Conservation (phyloP, 2,113 vertebrate genomes). For the Nesospiza acunhae region DNA sequence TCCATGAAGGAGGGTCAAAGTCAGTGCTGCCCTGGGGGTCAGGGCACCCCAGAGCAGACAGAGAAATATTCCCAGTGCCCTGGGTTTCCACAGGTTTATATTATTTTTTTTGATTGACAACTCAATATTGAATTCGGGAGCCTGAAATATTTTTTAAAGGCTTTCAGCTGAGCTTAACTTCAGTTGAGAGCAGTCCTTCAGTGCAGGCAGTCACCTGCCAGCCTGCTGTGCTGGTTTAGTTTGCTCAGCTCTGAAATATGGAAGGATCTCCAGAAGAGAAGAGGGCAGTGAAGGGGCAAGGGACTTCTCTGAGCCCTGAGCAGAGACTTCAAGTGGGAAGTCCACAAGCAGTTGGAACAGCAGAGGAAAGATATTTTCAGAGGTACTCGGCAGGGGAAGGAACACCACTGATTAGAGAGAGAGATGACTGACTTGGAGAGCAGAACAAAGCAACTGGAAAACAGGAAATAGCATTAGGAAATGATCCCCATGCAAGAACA, state of each 20-base stretch:
- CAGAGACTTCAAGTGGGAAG: not conserved
- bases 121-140: not conserved
- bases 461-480: slow-evolving; percentile 20
- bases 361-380: not conserved
- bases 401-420: slow-evolving; percentile 1
- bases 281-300: not conserved
- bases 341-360: not conserved
- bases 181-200: not conserved
- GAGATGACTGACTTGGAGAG: slow-evolving; percentile 5
- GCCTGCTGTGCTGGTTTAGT: not conserved
- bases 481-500: not conserved
- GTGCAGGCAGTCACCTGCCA: not conserved
- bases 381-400: not conserved
- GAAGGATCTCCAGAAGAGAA: not conserved
- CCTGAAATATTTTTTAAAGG: not conserved
- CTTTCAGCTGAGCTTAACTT: not conserved
- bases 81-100: not conserved
- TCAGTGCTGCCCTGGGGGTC: too few species aligned
- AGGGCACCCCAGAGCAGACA: too few species aligned
- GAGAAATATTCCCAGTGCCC: not conserved
- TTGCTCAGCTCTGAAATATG: not conserved
- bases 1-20: too few species aligned
- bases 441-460: slow-evolving; percentile 7
- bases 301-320: fast-evolving
- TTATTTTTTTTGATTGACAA: not conserved